Base-by-base conservation (phyloP, 2,797 vertebrate genomes). In the Ptychadena robeensis region DNA sequence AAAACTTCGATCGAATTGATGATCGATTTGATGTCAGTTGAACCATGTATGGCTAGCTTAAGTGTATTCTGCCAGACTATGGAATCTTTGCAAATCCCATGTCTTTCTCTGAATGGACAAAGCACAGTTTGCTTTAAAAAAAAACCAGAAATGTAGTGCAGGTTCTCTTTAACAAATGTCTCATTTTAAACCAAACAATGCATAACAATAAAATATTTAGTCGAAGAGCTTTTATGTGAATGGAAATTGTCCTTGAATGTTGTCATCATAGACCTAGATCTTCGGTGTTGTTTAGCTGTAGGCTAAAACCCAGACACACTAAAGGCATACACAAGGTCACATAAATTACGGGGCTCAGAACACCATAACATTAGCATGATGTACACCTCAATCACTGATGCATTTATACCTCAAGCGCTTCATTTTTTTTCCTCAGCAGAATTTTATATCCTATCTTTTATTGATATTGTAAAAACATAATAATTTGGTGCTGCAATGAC, bases 371-470 rank as follows among this genome's bases (percentile, higher is more conserved):
- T 78, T 68, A 68, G 44, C 64, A 48, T 69, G 64, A 34, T 79
- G 22, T 57, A 69, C 32, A 79, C 25, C 65, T 35, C 64, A 32
- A 78, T 67, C 32, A 15, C 11, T 67, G 40, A 14, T 25, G 30
- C 34, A 69, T 27, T 38, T 69, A 69, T 69, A 69, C 22, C 67
- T 69, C 64, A 48, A 68, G 64, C 30, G 1, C 6, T 9, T 68
- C 44, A 14, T 68, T 40, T 15, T 61, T n/a, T 75, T 37, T 28
- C 9, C 35, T 53, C 9, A 32, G 25, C 35, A 31, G 28, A 30
- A 66, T 66, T 75, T 53, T 68, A 10, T 78, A n/a, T 65, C 30
- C 2, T 30, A 44, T 40, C 35, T 78, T 78, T 32, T 67, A 78
- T 67, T 68, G 31, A 67, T 68, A 53, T 78, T 78, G 22, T 57